phyloP scores from a whole-genome alignment of 2,888 invertebrate genomes.

The Sinotaia quadrata region DNA sequence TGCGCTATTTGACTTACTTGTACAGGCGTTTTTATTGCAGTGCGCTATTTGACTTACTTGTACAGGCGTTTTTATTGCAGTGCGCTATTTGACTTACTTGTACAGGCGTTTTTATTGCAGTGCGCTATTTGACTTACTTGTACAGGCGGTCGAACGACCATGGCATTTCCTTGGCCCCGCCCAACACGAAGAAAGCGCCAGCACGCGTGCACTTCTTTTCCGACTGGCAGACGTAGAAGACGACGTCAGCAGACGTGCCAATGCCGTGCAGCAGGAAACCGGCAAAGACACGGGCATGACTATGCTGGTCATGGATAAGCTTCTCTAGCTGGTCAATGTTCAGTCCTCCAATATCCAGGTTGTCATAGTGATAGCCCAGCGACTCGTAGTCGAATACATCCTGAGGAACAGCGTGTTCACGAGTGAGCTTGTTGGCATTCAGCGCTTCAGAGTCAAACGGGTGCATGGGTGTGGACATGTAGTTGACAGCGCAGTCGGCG shows the following conservation, averaged over 20 bases:
- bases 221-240: constrained; percentile 25
- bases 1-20: no score
- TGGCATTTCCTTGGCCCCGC: constrained; percentile 39
- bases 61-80: no score
- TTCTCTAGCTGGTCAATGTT: constrained; percentile 40
- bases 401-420: constrained; percentile 31
- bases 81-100: no score
- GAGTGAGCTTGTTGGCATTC: constrained; percentile 20
- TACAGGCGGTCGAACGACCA: constrained; percentile 40
- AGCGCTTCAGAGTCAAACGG: constrained; percentile 31
- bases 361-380: constrained; percentile 36
- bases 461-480: constrained; percentile 29
- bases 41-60: no score
- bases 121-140: no score
- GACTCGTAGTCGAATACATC: constrained; percentile 38
- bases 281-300: constrained; percentile 32
- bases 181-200: constrained; percentile 31
- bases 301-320: constrained; percentile 19
- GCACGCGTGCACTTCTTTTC: constrained; percentile 15
- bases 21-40: no score
- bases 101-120: no score
- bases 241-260: constrained; percentile 36
- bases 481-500: constrained; percentile 42
- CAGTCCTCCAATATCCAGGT: constrained; percentile 40
- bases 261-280: constrained; percentile 42